A percentile compares a stretch with the other conserved stretches of the same genome.
phyloP scores from a whole-genome alignment of 2,113 vertebrate genomes.

The Columba janthina region DNA sequence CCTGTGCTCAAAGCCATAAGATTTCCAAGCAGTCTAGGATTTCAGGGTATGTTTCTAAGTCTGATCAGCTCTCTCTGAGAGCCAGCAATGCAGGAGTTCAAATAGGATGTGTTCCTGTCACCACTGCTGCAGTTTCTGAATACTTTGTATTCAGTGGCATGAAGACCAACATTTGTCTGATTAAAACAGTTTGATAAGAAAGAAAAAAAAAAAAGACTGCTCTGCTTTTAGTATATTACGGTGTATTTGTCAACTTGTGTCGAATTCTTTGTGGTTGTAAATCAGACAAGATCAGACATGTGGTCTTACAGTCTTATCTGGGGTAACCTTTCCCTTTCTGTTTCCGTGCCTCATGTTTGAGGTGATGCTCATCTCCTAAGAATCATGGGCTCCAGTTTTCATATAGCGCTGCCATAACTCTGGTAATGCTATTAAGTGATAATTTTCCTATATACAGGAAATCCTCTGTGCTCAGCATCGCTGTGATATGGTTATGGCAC shows the following conservation, averaged over 20 bases:
- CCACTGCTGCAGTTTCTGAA: not conserved
- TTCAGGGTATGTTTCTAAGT: not conserved
- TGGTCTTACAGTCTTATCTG: not conserved
- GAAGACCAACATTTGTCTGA: not conserved
- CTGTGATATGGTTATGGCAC: not conserved
- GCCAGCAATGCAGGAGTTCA: not conserved
- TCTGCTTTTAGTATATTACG: not conserved
- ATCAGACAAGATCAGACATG: not conserved
- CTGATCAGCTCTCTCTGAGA: not conserved
- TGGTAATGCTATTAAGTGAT: not conserved
- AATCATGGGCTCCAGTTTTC: not conserved
- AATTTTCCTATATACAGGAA: not conserved
- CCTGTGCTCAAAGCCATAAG: not conserved
- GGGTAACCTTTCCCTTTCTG: not conserved
- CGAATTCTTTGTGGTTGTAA: not conserved
- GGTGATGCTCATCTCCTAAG: not conserved
- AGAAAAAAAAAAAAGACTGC: not conserved
- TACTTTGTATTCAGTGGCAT: not conserved
- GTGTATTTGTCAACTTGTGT: not conserved
- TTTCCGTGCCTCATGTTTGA: not conserved
- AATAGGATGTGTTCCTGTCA: not conserved
- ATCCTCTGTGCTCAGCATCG: not conserved
- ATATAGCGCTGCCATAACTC: not conserved
- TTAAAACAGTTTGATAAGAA: not conserved
- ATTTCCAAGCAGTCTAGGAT: not conserved